Base-by-base conservation (phyloP, 1,140 invertebrate species). In the Colletes gigas region DNA sequence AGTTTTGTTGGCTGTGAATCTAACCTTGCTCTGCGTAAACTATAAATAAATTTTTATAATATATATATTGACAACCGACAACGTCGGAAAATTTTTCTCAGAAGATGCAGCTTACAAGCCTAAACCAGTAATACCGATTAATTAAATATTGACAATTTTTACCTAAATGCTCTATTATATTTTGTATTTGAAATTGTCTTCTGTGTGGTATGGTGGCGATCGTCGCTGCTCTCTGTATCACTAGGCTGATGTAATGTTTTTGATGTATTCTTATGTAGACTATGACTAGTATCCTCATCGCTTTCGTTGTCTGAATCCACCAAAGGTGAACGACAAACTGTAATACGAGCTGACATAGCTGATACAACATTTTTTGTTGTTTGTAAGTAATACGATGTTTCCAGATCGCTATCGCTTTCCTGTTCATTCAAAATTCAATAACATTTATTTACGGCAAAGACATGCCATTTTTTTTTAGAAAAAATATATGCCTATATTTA, bases 331-430 rank as follows among this genome's bases (percentile, higher is more conserved):
- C 80, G 85, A 74, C 93, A 92, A 9, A 93, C 88, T 0, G 92
- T 93, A 39, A 94, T 89, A 30, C 92, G 90, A 71, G 93, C 93
- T 88, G 96, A 95, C 74, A 96, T 93, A 77, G 95, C 95, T 41
- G 95, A 95, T 75, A 96, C 95, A 15, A 95, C 95, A 82, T 95
- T 90, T 74, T 91, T 88, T 39, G 90, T 91, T 47, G 89, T 82
- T 81, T 90, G 89, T n/a, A 90, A 79, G 74, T 90, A 91, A 21
- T 83, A 90, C 0, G 89, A 90, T 41, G 90, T 91, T 60, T 91
- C 89, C 30, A 90, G 68, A 70, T 91, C 90, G 63, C 90, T 91
- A 63, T 91, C 90, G 73, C 89, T 90, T 19, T 89, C 89, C 83
- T 89, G 47, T 69, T n/a, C 6, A 70, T 50, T 67, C 63, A 47